A percentile compares a stretch with the other conserved stretches of the same genome.
Conservation (phyloP, 35 echinoderm and acorn worm genomes). For the Anneissia japonica region DNA sequence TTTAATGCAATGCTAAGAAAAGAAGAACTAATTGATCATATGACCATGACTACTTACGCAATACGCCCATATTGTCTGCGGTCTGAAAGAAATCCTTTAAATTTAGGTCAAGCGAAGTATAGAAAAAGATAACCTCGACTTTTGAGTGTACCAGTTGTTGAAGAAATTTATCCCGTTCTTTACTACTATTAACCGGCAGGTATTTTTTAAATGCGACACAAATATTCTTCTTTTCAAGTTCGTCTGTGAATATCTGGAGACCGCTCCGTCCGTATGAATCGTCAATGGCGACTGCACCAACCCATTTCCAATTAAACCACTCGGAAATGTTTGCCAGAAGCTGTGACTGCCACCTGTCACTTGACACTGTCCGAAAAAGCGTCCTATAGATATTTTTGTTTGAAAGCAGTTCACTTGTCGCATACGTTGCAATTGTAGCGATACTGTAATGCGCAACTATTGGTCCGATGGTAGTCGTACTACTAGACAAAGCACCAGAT, state of each 20-base stretch:
- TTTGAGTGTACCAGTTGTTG: background rate
- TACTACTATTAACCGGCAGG: no score
- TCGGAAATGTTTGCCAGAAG: constrained; percentile 43
- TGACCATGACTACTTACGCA: background rate
- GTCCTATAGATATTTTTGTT: constrained; percentile 45
- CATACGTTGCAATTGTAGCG: no score
- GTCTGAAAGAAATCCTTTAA: background rate
- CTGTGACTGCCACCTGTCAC: constrained; percentile 41
- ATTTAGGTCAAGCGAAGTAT: background rate
- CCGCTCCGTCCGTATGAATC: constrained; percentile 52
- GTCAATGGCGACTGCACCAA: constrained; percentile 50
- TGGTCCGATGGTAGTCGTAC: no score
- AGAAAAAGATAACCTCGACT: background rate
- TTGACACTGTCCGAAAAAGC: constrained; percentile 57
- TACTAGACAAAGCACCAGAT: no score
- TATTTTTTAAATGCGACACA: constrained; percentile 33
- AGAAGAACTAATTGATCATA: no score
- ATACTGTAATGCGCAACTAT: no score
- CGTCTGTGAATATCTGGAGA: constrained; percentile 18
- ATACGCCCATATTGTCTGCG: background rate
- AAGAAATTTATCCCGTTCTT: background rate
- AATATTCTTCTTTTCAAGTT: constrained; percentile 16
- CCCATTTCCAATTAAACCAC: constrained; percentile 58
- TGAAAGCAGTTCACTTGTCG: constrained; percentile 51
- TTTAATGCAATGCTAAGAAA: no score